These are phyloP conservation scores for Holacanthus passer DNA, from an alignment of 2,113 vertebrate genomes.

Conservation along the genomic window DNA sequence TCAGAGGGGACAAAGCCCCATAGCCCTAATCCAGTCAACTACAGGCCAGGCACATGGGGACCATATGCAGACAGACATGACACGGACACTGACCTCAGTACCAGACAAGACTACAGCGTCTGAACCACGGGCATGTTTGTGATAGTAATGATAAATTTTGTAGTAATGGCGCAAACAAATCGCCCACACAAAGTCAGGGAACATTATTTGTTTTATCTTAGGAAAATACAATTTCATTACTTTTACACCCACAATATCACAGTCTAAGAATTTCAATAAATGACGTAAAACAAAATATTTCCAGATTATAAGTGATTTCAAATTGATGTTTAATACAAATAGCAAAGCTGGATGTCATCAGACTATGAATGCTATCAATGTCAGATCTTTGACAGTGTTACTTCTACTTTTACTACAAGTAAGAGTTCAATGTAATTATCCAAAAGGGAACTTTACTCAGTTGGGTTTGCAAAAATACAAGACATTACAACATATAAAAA, in stretches of 20 bases:
- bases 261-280: background rate
- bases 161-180: background rate
- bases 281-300: background rate
- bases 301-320: background rate
- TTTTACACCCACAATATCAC: background rate
- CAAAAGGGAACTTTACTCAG: background rate
- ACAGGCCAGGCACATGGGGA: conserved; percentile 35
- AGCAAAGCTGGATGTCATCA: background rate
- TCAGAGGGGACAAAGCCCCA: conserved; percentile 44
- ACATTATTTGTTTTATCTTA: background rate
- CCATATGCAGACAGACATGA: conserved; percentile 32
- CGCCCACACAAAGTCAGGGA: background rate
- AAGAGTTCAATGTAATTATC: background rate
- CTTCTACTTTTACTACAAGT: too few species aligned
- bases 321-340: background rate
- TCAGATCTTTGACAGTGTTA: too few species aligned
- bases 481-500: background rate
- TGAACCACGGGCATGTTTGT: background rate
- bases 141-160: conserved; percentile 4
- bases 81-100: conserved; percentile 27
- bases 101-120: background rate
- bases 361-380: background rate
- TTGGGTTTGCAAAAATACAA: background rate
- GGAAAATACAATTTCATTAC: background rate
- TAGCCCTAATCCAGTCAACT: conserved; percentile 40